These are phyloP conservation scores for Erythrocercus mccallii DNA, from an alignment of 2,113 vertebrate genomes.

Conservation along the genomic window DNA sequence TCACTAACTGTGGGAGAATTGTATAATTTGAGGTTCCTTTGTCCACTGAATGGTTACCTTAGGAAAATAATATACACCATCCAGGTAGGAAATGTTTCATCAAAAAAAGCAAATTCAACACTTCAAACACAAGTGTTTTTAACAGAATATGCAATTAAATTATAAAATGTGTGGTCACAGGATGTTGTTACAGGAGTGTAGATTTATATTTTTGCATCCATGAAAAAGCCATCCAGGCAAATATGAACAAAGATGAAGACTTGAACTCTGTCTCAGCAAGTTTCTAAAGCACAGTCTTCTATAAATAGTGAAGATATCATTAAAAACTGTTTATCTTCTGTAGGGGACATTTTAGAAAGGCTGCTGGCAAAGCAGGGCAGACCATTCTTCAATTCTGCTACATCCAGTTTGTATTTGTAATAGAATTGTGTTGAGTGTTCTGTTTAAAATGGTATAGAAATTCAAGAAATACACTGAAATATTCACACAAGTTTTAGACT, in stretches of 20 bases:
- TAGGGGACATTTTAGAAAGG: background rate
- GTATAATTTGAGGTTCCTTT: background rate
- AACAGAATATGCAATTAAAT: background rate
- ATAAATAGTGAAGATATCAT: background rate
- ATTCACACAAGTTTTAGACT: background rate
- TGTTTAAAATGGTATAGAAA: background rate
- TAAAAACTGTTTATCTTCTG: background rate
- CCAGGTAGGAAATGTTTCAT: background rate
- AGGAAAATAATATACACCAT: background rate
- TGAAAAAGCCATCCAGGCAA: background rate
- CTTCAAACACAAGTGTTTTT: background rate
- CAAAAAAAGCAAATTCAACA: background rate
- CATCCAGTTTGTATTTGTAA: background rate
- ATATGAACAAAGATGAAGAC: background rate
- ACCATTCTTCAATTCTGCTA: background rate
- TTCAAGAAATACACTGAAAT: background rate
- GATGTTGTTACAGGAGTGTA: background rate
- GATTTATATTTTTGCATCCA: background rate
- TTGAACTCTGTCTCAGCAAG: background rate
- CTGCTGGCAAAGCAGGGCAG: background rate
- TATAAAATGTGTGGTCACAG: background rate
- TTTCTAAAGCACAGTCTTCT: background rate
- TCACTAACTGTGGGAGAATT: background rate
- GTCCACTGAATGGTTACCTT: background rate
- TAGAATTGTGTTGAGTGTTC: background rate